Evolutionary conservation across 2,888 invertebrate species (phyloP), one percentile per base, ranked within the genome.

Genomic region (Hirtodrosophila histrioides): DNA sequence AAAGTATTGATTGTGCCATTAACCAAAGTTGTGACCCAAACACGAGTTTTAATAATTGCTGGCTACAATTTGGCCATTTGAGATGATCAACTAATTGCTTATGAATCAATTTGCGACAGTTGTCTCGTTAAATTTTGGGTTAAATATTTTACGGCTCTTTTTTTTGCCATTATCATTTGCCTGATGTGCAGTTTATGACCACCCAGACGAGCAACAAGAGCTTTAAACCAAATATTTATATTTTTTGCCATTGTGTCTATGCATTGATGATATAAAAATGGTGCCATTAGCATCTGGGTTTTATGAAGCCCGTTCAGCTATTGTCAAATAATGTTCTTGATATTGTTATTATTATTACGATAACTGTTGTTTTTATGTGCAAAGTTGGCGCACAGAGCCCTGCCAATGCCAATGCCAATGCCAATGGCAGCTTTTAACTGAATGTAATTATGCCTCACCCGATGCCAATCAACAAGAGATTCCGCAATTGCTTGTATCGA

Each of bases 301-400:
- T 82, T 83, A 84, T 86, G 83, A 66, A 61, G 69, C 62, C 35
- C 58, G 40, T 45, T 51, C 51, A 83, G 88, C 88, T 82, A 82
- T 88, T 83, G 77, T 63, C 86, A 60, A 84, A 73, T 67, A 73
- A 86, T 82, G 49, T 58, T 41, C 54, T 66, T 44, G 45, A 44
- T 75, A 69, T 72, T 86, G 6, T 27, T 27, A 27, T 27, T 71
- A 56, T 74, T 73, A 41, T 74, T 45, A 37, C 56, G 74, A 63
- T 73, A 67, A 60, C 62, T 63, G 86, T 63, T 43, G 57, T 45
- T 75, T 87, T 88, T 86, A 81, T 88, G 76, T 39, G 43, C 33
- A 71, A 88, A 81, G 88, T 81, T 81, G 65, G 49, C 31, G 17
- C 17, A 17, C 17, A 17, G 17, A 17, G 17, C 17, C 17, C 1